phyloP scores from a whole-genome alignment of 2,797 vertebrate species.

The Prunella strophiata region DNA sequence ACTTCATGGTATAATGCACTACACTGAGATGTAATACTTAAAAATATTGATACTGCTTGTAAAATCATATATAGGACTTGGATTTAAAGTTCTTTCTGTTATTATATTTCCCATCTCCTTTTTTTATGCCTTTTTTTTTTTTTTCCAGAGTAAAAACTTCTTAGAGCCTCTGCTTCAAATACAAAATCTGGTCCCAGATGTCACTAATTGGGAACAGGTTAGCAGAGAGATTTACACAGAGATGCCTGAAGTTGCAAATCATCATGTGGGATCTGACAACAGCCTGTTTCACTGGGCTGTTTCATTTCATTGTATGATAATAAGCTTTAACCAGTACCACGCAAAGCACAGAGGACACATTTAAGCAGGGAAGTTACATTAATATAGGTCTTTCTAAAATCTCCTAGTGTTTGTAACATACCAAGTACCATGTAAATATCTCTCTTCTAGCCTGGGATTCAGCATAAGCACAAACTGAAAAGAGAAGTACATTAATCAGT shows the following conservation, averaged over 20 bases:
- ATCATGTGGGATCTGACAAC: conserved; percentile 41
- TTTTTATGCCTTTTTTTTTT: not conserved
- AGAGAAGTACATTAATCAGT: not conserved
- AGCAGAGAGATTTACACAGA: not conserved
- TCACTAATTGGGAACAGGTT: conserved; percentile 74
- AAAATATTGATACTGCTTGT: not conserved
- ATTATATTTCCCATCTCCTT: conserved; percentile 19
- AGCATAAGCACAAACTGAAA: not conserved
- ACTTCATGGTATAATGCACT: not conserved
- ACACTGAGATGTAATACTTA: not conserved
- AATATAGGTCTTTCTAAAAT: not conserved
- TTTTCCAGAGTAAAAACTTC: not conserved
- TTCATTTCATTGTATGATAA: conserved; percentile 29
- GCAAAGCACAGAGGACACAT: not conserved
- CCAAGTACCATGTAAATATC: not conserved
- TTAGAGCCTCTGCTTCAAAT: conserved; percentile 40
- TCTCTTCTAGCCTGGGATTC: not conserved
- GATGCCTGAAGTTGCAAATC: conserved; percentile 31
- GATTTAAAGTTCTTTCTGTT: not conserved
- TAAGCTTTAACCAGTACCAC: not conserved
- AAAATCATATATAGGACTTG: not conserved
- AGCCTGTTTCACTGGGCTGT: conserved; percentile 3
- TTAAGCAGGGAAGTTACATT: not conserved
- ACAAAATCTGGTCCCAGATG: conserved; percentile 45
- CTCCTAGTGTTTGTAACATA: not conserved